Evolutionary conservation across 2,888 invertebrate genomes (phyloP), one percentile per base, ranked within the genome.

Genomic region (Leucoptera coffeella): DNA sequence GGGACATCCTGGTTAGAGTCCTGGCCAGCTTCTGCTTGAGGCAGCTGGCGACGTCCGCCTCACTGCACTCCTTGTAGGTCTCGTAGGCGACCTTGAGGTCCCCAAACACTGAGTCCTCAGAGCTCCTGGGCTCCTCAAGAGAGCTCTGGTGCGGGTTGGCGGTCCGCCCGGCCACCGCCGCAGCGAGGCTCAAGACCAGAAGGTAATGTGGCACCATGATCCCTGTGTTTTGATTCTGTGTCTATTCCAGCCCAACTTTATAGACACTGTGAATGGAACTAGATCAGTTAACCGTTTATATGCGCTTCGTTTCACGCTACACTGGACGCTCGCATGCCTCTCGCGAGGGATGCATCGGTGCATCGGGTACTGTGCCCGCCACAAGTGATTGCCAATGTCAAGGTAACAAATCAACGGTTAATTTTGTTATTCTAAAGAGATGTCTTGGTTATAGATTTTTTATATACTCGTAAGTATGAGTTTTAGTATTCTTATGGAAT

Each of bases 1-100:
- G 74, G 15, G 84, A 76, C 24, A 81, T 77, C 42, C 85, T 78
- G 40, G 85, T 86, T 53, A 89, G 61, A 2, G 84, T 81, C 12
- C 83, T 77, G n/a, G 87, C 73, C 26, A 89, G 55, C 48, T 88
- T 88, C 32, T 86, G 58, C 52, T 89, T 89, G 27, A 90, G 64
- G 39, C 89, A 90, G 31, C 83, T 77, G 3, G 80, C 71, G 15
- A 84, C 50, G 36, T 82, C 82, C 32, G 74, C 62, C 27, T 78
- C 76, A 31, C 82, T 74, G 62, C 89, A 89, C 42, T 88, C 86
- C 52, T 82, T 84, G 58, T 88, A 89, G 35, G 85, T 77, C 48
- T 85, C 84, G 44, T 84, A 86, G 35, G 85, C 77, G 42, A 80
- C 75, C 39, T 80, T 77, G 4, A 87, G 56, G 41, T 86, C 86